A percentile compares a stretch with the other conserved stretches of the same genome.
Evolutionary conservation across 2,888 invertebrate genomes (phyloP).

Genomic region (Polia nebulosa): DNA sequence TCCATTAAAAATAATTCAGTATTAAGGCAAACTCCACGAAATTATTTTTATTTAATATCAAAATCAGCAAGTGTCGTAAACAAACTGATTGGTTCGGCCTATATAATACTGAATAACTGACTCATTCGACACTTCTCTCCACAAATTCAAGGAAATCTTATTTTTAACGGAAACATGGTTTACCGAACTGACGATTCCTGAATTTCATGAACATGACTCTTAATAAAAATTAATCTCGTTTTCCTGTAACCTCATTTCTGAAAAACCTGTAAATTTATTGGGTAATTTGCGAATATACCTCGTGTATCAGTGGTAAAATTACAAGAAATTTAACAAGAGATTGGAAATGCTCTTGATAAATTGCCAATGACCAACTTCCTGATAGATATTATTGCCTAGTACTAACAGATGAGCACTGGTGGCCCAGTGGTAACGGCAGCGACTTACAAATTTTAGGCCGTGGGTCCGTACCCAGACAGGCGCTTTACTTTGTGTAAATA

Average conservation of each 20-base stretch:
- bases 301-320: not conserved
- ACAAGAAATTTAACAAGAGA: not conserved
- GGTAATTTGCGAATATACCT: not conserved
- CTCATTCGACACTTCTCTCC: constrained; percentile 23
- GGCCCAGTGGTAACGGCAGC: too few species aligned
- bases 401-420: too few species aligned
- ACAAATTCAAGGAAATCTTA: constrained; percentile 51
- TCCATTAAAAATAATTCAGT: too few species aligned
- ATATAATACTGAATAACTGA: constrained; percentile 25
- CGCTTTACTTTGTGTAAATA: too few species aligned
- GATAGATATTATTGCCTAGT: too few species aligned
- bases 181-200: constrained; percentile 31
- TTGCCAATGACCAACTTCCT: not conserved
- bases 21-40: too few species aligned
- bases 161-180: constrained; percentile 49
- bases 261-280: constrained; percentile 10
- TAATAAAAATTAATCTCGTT: constrained; percentile 12
- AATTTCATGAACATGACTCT: constrained; percentile 36
- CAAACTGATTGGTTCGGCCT: not conserved
- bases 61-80: constrained; percentile 3
- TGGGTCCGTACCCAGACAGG: too few species aligned
- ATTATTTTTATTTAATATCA: too few species aligned
- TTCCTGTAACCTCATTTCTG: constrained; percentile 49
- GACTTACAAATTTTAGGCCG: too few species aligned
- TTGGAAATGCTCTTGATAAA: constrained; percentile 9